Evolutionary conservation across 2,113 vertebrate genomes (phyloP), one percentile per base, ranked within the genome.

Genomic region (Cochlearius cochlearius): DNA sequence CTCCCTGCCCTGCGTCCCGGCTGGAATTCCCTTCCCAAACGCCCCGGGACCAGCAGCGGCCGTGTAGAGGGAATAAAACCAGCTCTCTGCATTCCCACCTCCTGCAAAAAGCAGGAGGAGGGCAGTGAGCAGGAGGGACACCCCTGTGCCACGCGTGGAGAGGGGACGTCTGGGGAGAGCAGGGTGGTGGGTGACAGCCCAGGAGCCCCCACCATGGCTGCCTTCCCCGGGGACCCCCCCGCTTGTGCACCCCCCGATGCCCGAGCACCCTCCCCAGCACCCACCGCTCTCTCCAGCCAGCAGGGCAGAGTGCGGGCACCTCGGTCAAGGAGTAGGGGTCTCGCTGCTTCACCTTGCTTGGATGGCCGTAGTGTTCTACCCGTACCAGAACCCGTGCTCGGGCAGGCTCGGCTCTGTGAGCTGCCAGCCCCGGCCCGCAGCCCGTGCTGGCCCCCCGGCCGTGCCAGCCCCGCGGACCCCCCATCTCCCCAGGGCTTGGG

Each of bases 221-320:
- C 69, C 13, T 41, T 43, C 4, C 10, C 15, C 1, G 9, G 7
- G 30, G 3, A 23, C 2, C 27, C 59, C 39, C 50, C 23, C 22
- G 5, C 3, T 49, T 7, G 49, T 4, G 36, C 30, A 6, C n/a
- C 8, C 72, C 21, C 3, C 1, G 50, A 5, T 2, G 3, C 36
- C 43, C 0, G 1, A 62, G 23, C 89, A 2, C 7, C 63, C 36
- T 26, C n/a, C 53, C 56, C 22, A 1, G 6, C 80, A 3, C 21
- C 50, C 73, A 2, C 12, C 4, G 1, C 50, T 29, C 19, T 27
- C 60, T 32, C 67, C 27, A 1, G 7, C 53, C n/a, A 6, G 50
- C 16, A 7, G 69, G 53, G 36, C 75, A 11, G 7, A 22, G 26
- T 0, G 12, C 0, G 1, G 38, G 8, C 12, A 26, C 71, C 72